Evolutionary conservation across 2,888 invertebrate species (phyloP).

Genomic region (Sepioteuthis lessoniana): DNA sequence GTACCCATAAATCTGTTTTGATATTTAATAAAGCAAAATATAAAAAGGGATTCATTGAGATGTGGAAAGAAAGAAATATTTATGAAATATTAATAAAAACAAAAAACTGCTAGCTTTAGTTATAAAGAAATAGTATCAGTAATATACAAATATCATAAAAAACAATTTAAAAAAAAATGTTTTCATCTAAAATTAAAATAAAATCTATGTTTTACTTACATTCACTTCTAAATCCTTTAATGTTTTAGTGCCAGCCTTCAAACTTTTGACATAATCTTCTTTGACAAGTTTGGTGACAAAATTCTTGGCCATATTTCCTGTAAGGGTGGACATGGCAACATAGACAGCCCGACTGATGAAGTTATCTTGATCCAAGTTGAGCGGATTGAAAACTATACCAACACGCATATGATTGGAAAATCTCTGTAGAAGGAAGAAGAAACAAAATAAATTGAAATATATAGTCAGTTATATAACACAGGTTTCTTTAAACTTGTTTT

Average conservation of each 20-base stretch:
- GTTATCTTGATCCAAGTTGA: constrained; percentile 52
- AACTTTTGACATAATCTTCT: constrained; percentile 74
- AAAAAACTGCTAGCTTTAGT: no score
- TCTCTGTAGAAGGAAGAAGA: constrained; percentile 67
- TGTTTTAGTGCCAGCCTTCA: constrained; percentile 72
- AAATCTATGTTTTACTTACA: constrained; percentile 66
- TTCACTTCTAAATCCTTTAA: constrained; percentile 76
- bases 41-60: no score
- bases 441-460: background rate
- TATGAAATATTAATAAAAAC: no score
- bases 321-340: constrained; percentile 74
- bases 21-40: no score
- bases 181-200: constrained; percentile 49
- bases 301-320: constrained; percentile 74
- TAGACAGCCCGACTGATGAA: constrained; percentile 72
- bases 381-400: constrained; percentile 75
- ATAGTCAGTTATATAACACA: background rate
- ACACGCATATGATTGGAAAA: constrained; percentile 75
- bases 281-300: constrained; percentile 77
- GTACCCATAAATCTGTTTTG: no score
- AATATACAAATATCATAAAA: background rate
- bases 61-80: no score
- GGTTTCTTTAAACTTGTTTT: no score
- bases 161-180: background rate
- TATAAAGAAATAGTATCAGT: no score